Base-by-base conservation (phyloP, 2,888 invertebrate species). In the Xestoiulus laeticollis region DNA sequence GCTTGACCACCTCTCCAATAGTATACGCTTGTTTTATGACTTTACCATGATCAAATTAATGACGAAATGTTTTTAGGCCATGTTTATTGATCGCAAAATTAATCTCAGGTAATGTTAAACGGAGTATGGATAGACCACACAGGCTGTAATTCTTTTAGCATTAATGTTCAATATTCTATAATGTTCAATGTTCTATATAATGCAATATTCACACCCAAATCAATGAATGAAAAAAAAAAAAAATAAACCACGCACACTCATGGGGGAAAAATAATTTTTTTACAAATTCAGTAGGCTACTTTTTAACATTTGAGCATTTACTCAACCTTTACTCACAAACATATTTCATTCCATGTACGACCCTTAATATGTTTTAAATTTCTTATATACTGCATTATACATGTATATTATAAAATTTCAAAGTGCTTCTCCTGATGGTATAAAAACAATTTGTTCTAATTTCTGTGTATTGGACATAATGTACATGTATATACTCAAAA, bases 1-100 rank as follows among this genome's bases (percentile, higher is more conserved):
- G 68, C 68, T 68, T 68, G 68, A 68, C 68, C 68, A 68, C 68
- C 10, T 26, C 68, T 68, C 10, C 68, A 68, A 68, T n/a, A 19
- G 12, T 12, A 43, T 19, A 3, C 68, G n/a, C 26, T 68, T 68
- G n/a, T 68, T 26, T 68, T 0, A 26, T 26, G 68, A 12, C 68
- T n/a, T 6, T 59, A 26, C 68, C 26, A n/a, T 26, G 68, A 68
- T 68, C 68, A 6, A 26, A 68, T 68, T 68, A 68, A 26, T 68
- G 26, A 68, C 12, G 68, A 68, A 68, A 22, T 10, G 4, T 68
- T 26, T 68, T 22, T n/a, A 68, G 68, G 3, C 68, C 6, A 68
- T 26, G 68, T 68, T 68, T 68, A 68, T 26, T 68, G 22, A 68
- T 68, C 26, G 68, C 68, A 68, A 19, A 6, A 59, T 59, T 59